A percentile compares a stretch with the other conserved stretches of the same genome.
phyloP scores from a whole-genome alignment of 2,113 vertebrate species.

The Octodon degus region DNA sequence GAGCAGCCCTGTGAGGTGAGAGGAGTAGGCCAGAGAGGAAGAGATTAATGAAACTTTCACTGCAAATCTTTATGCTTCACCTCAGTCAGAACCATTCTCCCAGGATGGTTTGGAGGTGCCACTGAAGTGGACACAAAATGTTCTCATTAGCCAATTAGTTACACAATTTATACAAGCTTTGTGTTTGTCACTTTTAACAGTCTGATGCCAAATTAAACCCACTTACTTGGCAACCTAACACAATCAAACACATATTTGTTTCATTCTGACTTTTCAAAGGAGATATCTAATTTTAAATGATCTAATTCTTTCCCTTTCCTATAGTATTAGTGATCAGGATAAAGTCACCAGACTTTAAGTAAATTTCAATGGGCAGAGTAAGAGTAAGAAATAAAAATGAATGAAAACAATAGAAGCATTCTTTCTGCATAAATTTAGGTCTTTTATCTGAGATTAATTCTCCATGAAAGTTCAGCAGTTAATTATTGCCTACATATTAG shows the following conservation, averaged over 20 bases:
- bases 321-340: neutral
- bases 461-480: neutral
- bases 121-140: neutral
- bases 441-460: neutral
- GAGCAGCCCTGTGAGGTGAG: neutral
- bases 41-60: neutral
- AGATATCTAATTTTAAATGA: slow-evolving; percentile 24
- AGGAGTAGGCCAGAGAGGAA: neutral
- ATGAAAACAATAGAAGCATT: neutral
- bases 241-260: neutral
- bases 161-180: neutral
- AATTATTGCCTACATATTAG: slow-evolving; percentile 42
- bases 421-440: neutral
- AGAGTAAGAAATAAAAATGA: slow-evolving; percentile 27
- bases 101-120: neutral
- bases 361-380: slow-evolving; percentile 14
- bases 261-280: neutral
- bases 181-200: neutral
- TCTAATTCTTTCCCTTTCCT: neutral
- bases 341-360: neutral
- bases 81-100: neutral
- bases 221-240: slow-evolving; percentile 9
- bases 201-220: neutral
- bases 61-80: neutral
- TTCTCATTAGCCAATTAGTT: neutral